Conservation (phyloP, 2,797 vertebrate species). For the Octomys mimax region DNA sequence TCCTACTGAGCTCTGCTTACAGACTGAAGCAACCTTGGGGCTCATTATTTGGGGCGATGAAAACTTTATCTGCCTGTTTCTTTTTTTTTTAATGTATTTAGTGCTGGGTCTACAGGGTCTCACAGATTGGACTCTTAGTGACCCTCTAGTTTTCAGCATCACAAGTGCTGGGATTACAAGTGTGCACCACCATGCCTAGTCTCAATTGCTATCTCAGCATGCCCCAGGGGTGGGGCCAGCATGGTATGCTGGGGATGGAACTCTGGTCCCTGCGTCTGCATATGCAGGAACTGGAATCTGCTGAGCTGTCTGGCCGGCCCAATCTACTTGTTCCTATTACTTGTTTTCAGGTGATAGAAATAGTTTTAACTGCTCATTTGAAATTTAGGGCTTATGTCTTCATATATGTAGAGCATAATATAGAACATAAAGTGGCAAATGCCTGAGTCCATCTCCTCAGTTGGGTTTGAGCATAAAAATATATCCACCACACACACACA, state of each 20-base stretch:
- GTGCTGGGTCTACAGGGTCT: too few relatives aligned
- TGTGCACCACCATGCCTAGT: too few relatives aligned
- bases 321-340: not conserved
- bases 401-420: not conserved
- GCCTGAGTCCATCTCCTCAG: not conserved
- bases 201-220: too few relatives aligned
- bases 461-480: not conserved
- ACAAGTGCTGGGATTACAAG: too few relatives aligned
- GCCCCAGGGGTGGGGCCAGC: too few relatives aligned
- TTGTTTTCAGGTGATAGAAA: not conserved
- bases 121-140: too few relatives aligned
- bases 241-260: too few relatives aligned
- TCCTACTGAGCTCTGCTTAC: not conserved
- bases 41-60: not conserved
- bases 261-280: too few relatives aligned
- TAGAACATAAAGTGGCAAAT: not conserved
- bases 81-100: too few relatives aligned
- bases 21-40: not conserved
- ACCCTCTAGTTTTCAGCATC: too few relatives aligned
- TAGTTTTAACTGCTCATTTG: not conserved
- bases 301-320: too few relatives aligned
- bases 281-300: too few relatives aligned
- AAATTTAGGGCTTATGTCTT: not conserved
- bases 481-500: not conserved
- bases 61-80: not conserved